Evolutionary conservation across 2,797 vertebrate species (phyloP), one percentile per base, ranked within the genome.

Genomic region (Acropternis orthonyx): DNA sequence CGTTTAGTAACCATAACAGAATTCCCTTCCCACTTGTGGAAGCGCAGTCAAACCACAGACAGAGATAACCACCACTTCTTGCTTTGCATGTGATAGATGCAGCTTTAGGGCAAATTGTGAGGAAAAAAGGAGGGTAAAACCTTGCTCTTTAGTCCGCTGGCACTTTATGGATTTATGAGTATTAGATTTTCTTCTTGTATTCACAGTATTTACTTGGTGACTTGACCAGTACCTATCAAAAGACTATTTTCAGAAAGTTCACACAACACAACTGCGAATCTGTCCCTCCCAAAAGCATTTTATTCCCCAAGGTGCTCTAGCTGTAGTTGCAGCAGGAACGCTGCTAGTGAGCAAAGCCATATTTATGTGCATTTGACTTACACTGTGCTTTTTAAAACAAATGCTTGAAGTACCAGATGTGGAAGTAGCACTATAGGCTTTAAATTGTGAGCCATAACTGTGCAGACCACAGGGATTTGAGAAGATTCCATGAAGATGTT

Each of bases 261-360:
- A 59, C 49, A 23, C 20, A 65, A 21, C 32, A 48, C 9, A 65
- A 5, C 12, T 68, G 63, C 43, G 24, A 84, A 30, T 78, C 32
- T 43, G n/a, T 61, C 30, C 44, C 62, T 86, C 81, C 37, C 26
- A 75, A 46, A 67, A 84, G 54, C 55, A 26, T 77, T 89, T 78
- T 67, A 44, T 81, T 89, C 87, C 44, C 65, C 32, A 11, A 39
- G 54, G 58, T 63, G 18, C 44, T 80, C 13, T 77, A 51, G 52
- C 43, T 36, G 55, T 52, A 52, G 73, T 90, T 90, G 51, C 36
- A 67, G 76, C 67, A 67, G n/a, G 43, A 77, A 20, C 28, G 17
- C 56, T 68, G 28, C 66, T 86, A 78, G 63, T 52, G 41, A 92
- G 39, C 36, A 84, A 67, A 91, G 88, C 84, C 56, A 20, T 81